These are phyloP conservation scores for Petromus typicus DNA, from an alignment of 2,113 vertebrate species.

Conservation along the genomic window DNA sequence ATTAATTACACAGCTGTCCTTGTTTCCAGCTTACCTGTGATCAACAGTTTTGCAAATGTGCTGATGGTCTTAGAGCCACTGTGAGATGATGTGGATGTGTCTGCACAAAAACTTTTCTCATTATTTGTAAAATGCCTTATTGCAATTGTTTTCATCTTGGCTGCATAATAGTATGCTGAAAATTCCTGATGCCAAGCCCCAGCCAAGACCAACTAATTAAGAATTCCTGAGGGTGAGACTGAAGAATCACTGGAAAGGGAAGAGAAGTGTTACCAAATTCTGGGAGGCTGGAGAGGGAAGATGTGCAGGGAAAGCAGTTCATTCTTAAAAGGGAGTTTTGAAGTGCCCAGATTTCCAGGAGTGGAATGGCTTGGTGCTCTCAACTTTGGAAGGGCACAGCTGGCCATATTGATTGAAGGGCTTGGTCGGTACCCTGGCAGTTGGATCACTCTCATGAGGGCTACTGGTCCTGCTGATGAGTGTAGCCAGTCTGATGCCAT, in stretches of 20 bases:
- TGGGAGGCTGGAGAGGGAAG: background rate
- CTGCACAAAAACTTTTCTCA: constrained; percentile 59
- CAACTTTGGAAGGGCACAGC: background rate
- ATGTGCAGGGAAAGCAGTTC: background rate
- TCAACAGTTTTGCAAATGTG: constrained; percentile 68
- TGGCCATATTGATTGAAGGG: background rate
- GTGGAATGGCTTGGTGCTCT: background rate
- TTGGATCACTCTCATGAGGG: background rate
- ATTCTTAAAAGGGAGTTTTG: background rate
- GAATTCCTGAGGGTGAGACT: background rate
- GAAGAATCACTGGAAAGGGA: background rate
- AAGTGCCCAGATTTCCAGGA: background rate
- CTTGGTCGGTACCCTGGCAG: background rate
- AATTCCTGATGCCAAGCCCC: background rate
- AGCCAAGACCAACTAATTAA: constrained; percentile 12
- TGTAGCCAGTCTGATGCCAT: background rate
- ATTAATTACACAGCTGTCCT: constrained; percentile 59
- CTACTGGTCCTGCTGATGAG: background rate
- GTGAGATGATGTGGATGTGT: background rate
- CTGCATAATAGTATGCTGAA: background rate
- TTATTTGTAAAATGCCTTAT: constrained; percentile 56
- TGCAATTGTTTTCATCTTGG: background rate
- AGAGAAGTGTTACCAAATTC: background rate
- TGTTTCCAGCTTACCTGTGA: background rate
- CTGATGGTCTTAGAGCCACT: constrained; percentile 55